phyloP scores from a whole-genome alignment of 2,888 invertebrate species.

The Lasioglossum marginatum region DNA sequence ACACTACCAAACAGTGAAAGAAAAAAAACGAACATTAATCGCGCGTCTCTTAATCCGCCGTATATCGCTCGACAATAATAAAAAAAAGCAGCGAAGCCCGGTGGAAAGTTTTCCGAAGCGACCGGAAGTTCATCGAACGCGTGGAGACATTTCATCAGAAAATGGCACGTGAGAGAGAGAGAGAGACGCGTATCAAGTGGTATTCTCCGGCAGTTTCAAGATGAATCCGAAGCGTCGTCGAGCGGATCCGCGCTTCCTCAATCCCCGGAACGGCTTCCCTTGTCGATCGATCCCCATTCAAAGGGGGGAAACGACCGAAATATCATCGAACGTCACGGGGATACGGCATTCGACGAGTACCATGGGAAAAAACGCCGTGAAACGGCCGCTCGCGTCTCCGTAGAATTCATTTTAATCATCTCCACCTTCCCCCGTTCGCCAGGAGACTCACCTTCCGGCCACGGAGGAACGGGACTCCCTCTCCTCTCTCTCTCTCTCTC shows the following conservation, averaged over 20 bases:
- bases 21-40: constrained; percentile 10
- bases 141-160: constrained; percentile 53
- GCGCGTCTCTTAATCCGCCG: not conserved
- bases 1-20: not conserved
- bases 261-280: constrained; percentile 49
- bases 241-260: constrained; percentile 53
- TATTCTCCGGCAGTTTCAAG: constrained; percentile 60
- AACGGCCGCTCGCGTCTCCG: constrained; percentile 59
- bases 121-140: constrained; percentile 11
- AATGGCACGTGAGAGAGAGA: constrained; percentile 44
- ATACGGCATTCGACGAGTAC: constrained; percentile 46
- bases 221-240: constrained; percentile 48
- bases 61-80: not conserved
- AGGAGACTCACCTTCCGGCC: constrained; percentile 68
- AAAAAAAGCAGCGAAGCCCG: not conserved
- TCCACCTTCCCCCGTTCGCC: constrained; percentile 58
- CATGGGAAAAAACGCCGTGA: constrained; percentile 58
- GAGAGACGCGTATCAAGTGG: constrained; percentile 58
- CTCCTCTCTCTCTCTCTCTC: not conserved
- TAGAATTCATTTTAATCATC: constrained; percentile 71
- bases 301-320: constrained; percentile 55
- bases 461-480: constrained; percentile 39
- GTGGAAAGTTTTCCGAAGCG: not conserved
- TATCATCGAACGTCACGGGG: constrained; percentile 61
- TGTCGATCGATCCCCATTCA: constrained; percentile 63